These are phyloP conservation scores for Cremastinae sp. DNA, from an alignment of 2,888 invertebrate species.

Conservation along the genomic window DNA sequence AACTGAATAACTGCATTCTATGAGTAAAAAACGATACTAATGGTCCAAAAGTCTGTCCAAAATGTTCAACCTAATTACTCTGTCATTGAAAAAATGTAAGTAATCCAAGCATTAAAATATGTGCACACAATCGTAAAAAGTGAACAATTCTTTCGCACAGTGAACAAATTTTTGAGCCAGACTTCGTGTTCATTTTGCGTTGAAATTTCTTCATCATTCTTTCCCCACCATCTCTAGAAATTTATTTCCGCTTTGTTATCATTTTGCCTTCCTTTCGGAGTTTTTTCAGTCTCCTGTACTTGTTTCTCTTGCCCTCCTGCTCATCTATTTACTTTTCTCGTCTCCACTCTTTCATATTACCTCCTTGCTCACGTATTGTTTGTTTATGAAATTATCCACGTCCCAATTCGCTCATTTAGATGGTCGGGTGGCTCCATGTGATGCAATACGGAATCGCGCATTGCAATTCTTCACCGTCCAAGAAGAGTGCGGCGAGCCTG, in stretches of 20 bases:
- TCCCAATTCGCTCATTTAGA: constrained; percentile 71
- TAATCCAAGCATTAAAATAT: no score
- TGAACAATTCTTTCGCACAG: background rate
- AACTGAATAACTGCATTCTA: no score
- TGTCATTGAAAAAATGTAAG: no score
- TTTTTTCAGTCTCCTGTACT: background rate
- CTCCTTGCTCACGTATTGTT: constrained; percentile 67
- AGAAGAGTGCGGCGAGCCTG: constrained; percentile 11
- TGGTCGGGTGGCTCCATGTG: constrained; percentile 49
- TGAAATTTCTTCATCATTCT: background rate
- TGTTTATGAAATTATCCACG: constrained; percentile 73
- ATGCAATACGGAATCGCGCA: constrained; percentile 43
- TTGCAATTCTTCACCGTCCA: constrained; percentile 49
- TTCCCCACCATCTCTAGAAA: background rate
- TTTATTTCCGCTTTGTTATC: background rate
- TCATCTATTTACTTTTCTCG: constrained; percentile 10
- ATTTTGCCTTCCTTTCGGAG: constrained; percentile 12
- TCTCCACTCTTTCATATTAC: constrained; percentile 56
- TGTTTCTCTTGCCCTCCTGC: constrained; percentile 10
- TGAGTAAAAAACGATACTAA: no score
- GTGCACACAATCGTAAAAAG: no score
- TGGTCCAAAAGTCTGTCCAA: no score
- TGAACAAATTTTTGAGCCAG: no score
- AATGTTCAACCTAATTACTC: no score
- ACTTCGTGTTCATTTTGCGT: background rate